phyloP scores from a whole-genome alignment of 2,888 invertebrate genomes.

The Leucozona laternaria region DNA sequence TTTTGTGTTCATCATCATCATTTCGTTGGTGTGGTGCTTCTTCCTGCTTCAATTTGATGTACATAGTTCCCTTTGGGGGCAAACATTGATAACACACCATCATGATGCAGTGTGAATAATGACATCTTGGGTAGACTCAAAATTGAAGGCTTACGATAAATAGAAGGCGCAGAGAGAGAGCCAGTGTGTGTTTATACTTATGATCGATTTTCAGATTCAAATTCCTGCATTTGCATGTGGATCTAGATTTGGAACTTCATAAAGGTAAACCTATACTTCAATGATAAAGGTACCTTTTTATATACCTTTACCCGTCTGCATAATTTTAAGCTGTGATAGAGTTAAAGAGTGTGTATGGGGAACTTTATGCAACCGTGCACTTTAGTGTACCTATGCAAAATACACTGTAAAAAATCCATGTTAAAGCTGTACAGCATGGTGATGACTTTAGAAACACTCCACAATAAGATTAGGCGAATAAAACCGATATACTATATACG shows the following conservation, averaged over 20 bases:
- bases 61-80: slow-evolving; percentile 42
- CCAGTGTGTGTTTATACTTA: neutral
- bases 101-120: slow-evolving; percentile 59
- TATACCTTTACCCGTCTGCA: neutral
- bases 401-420: slow-evolving; percentile 45
- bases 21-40: neutral
- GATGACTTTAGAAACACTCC: slow-evolving; percentile 39
- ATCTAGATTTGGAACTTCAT: slow-evolving; percentile 21
- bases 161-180: neutral
- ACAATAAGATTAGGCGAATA: slow-evolving; percentile 11
- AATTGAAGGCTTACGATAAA: slow-evolving; percentile 46
- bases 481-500: slow-evolving; percentile 4
- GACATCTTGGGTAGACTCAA: slow-evolving; percentile 56
- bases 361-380: slow-evolving; percentile 41
- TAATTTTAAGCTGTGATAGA: neutral
- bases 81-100: slow-evolving; percentile 66
- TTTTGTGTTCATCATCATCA: neutral
- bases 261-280: neutral
- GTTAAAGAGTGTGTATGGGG: neutral
- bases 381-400: neutral
- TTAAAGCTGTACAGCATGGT: slow-evolving; percentile 49
- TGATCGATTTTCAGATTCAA: slow-evolving; percentile 28
- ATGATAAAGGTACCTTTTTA: neutral
- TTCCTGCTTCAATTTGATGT: slow-evolving; percentile 60
- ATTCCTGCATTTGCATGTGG: slow-evolving; percentile 31